Evolutionary conservation across 2,113 vertebrate genomes (phyloP), one percentile per base, ranked within the genome.

Genomic region (Cnemophilus loriae): DNA sequence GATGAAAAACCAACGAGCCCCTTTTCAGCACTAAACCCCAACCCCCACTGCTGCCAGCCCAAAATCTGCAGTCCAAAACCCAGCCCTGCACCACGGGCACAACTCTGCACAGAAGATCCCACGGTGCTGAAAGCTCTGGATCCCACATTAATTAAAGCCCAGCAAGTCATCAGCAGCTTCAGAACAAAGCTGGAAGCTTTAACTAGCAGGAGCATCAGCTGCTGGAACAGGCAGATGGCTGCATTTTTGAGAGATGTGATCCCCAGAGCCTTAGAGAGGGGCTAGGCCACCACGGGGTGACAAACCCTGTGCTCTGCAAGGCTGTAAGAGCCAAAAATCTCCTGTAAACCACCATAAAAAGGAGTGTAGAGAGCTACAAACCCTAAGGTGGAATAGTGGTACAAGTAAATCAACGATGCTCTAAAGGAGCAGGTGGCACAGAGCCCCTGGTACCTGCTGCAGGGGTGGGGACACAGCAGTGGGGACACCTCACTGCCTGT

Each of bases 371-470:
- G 57, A 46, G 53, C 57, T 64, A 21, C 18, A 84, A 44, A 14
- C 0, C 27, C 35, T 8, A 13, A 53, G 4, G 0, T 47, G 49
- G 27, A n/a, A 23, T 7, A 13, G 37, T 16, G n/a, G 4, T 2
- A 8, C 0, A 1, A 76, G 9, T 13, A 39, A 63, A 60, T 30
- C 35, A 16, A 5, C 5, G 4, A 12, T 8, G 44, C 26, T 80
- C 24, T 37, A n/a, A 35, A 35, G 21, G 12, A 44, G 53, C 2
- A 32, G 56, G 47, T 20, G 39, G 30, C 33, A 26, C 41, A 0
- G 9, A 28, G 63, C 5, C 11, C 27, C 39, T 6, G 39, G 67
- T 23, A 16, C 32, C 46, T 5, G 35, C 53, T 49, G 68, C 7
- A 5, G 46, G n/a, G 19, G 49, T 7, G 35, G 79, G 79, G 84